Evolutionary conservation across 2,797 vertebrate genomes (phyloP).

Genomic region (Morus bassanus): DNA sequence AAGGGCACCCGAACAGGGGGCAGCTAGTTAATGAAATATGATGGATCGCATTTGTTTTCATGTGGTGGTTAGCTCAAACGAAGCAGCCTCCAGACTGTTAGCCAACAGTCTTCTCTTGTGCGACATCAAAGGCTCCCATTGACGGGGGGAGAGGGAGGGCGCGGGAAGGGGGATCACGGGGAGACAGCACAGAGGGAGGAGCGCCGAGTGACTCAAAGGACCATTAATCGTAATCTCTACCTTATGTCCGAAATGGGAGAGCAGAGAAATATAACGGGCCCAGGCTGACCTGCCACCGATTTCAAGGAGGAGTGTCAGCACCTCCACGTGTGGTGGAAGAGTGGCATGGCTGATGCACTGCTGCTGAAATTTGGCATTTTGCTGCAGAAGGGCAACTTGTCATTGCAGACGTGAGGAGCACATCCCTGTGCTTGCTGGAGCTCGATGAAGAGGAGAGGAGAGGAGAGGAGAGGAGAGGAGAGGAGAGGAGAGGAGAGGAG

Average conservation of each 20-base stretch:
- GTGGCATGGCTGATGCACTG: rapidly evolving
- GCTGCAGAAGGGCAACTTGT: neutral
- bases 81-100: slow-evolving; percentile 79
- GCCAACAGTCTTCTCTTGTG: slow-evolving; percentile 78
- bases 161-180: slow-evolving; percentile 42
- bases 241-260: slow-evolving; percentile 68
- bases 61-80: slow-evolving; percentile 75
- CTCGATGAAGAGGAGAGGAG: neutral
- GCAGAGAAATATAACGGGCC: neutral
- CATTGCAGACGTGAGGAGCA: neutral
- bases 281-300: neutral
- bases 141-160: slow-evolving; percentile 45
- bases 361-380: neutral
- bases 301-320: neutral
- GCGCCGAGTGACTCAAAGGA: slow-evolving; percentile 59
- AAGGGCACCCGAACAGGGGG: slow-evolving; percentile 70
- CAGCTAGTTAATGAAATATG: slow-evolving; percentile 76
- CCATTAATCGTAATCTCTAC: slow-evolving; percentile 75
- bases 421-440: neutral
- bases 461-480: neutral
- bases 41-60: slow-evolving; percentile 77
- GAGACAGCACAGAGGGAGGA: slow-evolving; percentile 64
- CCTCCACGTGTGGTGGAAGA: neutral
- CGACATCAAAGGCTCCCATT: slow-evolving; percentile 78
- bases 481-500: too few species aligned